Evolutionary conservation across 1,140 invertebrate genomes (phyloP), one percentile per base, ranked within the genome.

Genomic region (Brachionus paranguensis): DNA sequence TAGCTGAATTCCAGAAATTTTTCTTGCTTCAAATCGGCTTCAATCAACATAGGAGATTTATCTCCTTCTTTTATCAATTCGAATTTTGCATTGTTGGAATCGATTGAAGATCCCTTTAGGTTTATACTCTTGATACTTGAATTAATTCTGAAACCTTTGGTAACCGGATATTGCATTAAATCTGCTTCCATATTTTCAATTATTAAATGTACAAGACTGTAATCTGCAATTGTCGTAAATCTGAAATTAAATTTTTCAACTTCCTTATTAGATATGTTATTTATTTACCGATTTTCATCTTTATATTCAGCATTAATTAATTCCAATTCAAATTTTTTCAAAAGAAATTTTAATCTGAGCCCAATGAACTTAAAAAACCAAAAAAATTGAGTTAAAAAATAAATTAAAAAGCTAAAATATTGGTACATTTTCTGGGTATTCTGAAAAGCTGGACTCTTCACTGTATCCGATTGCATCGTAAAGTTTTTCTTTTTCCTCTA

Each of bases 401-500:
- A 45, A 45, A 8, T 8, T 45, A 17, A 4, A 43, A 37, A 20
- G 14, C 1, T 41, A 8, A 41, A 17, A 70, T 20, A 33, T 72
- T 20, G 10, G 20, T 72, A 72, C 68, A 70, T 43, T 33, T 74
- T 55, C 37, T 0, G 83, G 68, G 20, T 74, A 74, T 24, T 76
- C 37, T 14, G 5, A 2, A 74, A n/a, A 53, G 4, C 3, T 84
- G 7, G 72, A 20, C 5, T 84, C 45, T 43, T 84, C 83, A 74
- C 27, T 55, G 24, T 84, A 84, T n/a, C 83, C 83, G 27, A 84
- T 84, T 10, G 83, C 83, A 27, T 84, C 43, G 6, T 84, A 76
- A 33, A 84, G 64, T 55, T 84, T 84, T 10, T 29, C n/a, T 14
- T 84, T 84, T 83, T 83, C 81, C 29, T 83, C 68, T 1, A 10